Evolutionary conservation across 2,888 invertebrate species (phyloP).

Genomic region (Thereva nobilitata): DNA sequence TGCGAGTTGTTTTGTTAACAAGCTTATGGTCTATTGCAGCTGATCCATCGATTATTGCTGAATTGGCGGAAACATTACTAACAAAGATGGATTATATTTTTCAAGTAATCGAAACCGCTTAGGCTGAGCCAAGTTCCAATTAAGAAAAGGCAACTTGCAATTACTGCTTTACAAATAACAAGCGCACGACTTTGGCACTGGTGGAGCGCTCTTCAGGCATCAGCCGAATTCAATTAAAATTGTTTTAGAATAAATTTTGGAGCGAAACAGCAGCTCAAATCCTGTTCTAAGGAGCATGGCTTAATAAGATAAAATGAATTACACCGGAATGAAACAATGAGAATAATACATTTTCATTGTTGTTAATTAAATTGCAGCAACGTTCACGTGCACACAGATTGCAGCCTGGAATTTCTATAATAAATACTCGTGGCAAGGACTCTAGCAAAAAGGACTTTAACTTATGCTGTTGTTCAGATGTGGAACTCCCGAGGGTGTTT

Average conservation of each 20-base stretch:
- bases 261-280: conserved; percentile 7
- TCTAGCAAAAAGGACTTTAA: too few species aligned
- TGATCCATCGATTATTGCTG: too few species aligned
- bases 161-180: too few species aligned
- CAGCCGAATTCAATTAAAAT: conserved; percentile 28
- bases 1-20: conserved; percentile 20
- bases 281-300: conserved; percentile 5
- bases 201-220: neutral
- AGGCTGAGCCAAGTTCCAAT: too few species aligned
- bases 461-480: neutral
- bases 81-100: too few species aligned
- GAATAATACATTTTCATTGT: conserved; percentile 29
- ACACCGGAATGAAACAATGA: conserved; percentile 6
- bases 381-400: conserved; percentile 17
- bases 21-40: neutral
- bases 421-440: neutral
- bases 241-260: conserved; percentile 22
- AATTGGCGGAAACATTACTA: too few species aligned
- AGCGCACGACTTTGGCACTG: too few species aligned
- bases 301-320: conserved; percentile 27
- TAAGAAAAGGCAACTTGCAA: too few species aligned
- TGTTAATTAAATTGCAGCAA: conserved; percentile 27
- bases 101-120: too few species aligned
- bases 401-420: neutral
- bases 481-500: conserved; percentile 8